Percentiles rank a stretch among this genome's conserved stretches.
Conservation (phyloP, 2,113 vertebrate species). For the Oxyruncus cristatus region DNA sequence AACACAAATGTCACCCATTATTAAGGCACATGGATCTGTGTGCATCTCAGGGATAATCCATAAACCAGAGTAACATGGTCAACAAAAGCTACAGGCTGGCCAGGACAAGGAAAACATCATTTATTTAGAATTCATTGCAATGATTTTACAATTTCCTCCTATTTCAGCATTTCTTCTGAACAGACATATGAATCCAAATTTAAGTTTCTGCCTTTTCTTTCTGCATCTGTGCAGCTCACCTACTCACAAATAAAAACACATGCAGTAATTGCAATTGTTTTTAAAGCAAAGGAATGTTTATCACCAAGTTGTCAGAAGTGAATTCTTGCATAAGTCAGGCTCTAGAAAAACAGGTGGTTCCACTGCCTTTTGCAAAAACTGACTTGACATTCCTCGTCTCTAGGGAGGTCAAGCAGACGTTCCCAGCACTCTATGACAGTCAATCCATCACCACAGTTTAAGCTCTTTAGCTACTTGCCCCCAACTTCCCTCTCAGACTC, state of each 20-base stretch:
- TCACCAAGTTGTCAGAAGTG: background rate
- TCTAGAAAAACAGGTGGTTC: background rate
- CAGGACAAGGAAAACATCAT: background rate
- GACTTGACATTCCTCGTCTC: background rate
- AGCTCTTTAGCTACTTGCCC: background rate
- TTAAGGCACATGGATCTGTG: background rate
- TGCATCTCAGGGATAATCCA: background rate
- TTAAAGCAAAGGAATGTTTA: background rate
- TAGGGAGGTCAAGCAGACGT: background rate
- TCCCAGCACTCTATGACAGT: background rate
- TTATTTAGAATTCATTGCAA: background rate
- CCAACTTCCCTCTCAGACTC: background rate
- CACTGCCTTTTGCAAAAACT: background rate
- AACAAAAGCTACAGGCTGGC: background rate
- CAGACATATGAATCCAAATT: background rate
- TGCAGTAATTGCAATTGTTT: background rate
- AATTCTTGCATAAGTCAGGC: background rate
- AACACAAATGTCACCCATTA: background rate
- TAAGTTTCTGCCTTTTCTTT: background rate
- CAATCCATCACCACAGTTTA: background rate
- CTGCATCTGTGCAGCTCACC: background rate
- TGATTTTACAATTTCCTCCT: background rate
- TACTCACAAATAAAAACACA: background rate
- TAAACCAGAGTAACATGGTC: background rate
- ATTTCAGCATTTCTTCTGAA: background rate